Percentiles rank a stretch among this genome's conserved stretches.
These are phyloP conservation scores for Phymanthus crucifer DNA, from an alignment of 92 coral and sea anemone species.

Conservation along the genomic window DNA sequence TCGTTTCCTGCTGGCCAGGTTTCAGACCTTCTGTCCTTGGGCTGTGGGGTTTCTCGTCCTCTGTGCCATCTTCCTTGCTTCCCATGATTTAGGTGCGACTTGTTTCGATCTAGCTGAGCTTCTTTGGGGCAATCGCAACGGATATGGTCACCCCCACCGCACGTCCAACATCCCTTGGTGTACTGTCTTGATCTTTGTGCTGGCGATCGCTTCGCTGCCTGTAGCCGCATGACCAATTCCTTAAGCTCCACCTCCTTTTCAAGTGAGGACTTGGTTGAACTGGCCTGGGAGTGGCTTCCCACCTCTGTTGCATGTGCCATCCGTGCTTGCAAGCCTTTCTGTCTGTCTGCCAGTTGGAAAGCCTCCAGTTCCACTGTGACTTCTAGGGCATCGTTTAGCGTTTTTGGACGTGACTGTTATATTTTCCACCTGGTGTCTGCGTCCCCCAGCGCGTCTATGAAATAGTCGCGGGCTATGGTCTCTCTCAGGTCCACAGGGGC, in stretches of 20 bases:
- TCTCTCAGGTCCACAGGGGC: conserved; percentile 22
- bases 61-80: neutral
- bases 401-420: conserved; percentile 30
- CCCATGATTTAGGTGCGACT: neutral
- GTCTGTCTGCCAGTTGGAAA: conserved; percentile 18
- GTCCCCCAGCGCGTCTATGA: conserved; percentile 35
- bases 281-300: neutral
- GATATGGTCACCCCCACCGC: conserved; percentile 13
- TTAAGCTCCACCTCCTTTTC: neutral
- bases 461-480: conserved; percentile 23
- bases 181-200: neutral
- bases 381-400: conserved; percentile 29
- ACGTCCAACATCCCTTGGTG: conserved; percentile 19
- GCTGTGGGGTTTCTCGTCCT: neutral
- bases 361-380: conserved; percentile 38
- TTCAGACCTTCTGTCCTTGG: neutral
- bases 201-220: neutral
- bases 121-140: conserved; percentile 11
- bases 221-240: neutral
- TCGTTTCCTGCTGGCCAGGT: conserved; percentile 12
- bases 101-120: neutral
- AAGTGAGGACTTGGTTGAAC: neutral
- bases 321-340: neutral
- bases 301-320: neutral
- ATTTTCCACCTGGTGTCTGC: conserved; percentile 36